These are phyloP conservation scores for Drosophila willistoni DNA, from an alignment of 1,140 invertebrate genomes.

Conservation along the genomic window DNA sequence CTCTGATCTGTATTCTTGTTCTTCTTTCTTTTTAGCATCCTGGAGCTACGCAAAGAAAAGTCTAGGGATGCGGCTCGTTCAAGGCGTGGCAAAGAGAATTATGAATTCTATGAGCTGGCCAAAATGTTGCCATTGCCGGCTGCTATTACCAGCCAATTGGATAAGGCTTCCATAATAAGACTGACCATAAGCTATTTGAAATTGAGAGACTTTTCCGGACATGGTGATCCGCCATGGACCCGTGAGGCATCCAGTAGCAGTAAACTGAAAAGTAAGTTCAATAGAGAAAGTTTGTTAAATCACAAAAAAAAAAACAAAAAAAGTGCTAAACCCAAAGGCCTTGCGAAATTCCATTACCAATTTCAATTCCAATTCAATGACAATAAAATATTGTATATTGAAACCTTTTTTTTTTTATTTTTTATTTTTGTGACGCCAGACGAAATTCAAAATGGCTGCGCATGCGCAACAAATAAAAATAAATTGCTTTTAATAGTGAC, in stretches of 20 bases:
- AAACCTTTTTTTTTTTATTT: neutral
- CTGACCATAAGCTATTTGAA: constrained; percentile 99
- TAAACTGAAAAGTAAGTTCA: constrained; percentile 93
- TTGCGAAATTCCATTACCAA: constrained; percentile 52
- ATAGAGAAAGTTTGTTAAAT: constrained; percentile 1
- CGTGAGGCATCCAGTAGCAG: constrained; percentile 89
- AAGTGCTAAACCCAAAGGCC: constrained; percentile 13
- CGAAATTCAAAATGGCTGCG: constrained; percentile 64
- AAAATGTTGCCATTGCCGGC: constrained; percentile 98
- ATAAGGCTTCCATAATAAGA: constrained; percentile 99
- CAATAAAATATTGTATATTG: neutral
- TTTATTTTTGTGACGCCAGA: constrained; percentile 2
- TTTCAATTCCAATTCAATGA: constrained; percentile 9
- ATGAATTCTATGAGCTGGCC: constrained; percentile 98
- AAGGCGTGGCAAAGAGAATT: constrained; percentile 98
- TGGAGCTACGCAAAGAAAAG: constrained; percentile 98
- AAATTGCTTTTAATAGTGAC: constrained; percentile 73
- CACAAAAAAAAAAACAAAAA: constrained; percentile 14
- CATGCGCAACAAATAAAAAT: constrained; percentile 75
- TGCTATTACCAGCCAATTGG: constrained; percentile 98
- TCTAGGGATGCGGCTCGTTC: constrained; percentile 97
- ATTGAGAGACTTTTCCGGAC: constrained; percentile 96
- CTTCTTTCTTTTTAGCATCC: constrained; percentile 88
- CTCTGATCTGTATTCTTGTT: neutral
- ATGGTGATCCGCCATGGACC: constrained; percentile 97